A percentile compares a stretch with the other conserved stretches of the same genome.
Evolutionary conservation across 2,797 vertebrate species (phyloP).

Genomic region (Cossypha heuglini): DNA sequence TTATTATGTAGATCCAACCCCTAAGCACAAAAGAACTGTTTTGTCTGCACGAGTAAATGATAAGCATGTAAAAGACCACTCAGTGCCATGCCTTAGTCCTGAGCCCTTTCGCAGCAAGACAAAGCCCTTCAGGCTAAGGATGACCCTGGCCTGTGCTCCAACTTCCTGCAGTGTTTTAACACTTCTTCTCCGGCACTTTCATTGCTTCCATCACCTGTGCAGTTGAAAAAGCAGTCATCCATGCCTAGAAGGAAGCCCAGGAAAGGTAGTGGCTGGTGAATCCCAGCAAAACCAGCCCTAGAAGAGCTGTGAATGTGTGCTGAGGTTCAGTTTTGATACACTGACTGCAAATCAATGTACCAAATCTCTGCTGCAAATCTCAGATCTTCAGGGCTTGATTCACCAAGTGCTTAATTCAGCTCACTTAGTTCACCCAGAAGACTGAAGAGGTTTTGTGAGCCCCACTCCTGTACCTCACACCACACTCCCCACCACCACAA

Average conservation of each 20-base stretch:
- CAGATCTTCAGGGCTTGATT: not conserved
- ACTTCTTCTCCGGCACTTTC: not conserved
- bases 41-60: accelerated
- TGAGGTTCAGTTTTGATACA: not conserved
- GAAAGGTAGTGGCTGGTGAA: not conserved
- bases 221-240: not conserved
- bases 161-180: not conserved
- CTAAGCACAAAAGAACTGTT: not conserved
- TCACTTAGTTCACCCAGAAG: not conserved
- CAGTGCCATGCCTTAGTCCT: too few relatives aligned
- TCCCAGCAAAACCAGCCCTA: not conserved
- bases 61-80: not conserved
- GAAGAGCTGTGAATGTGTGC: not conserved
- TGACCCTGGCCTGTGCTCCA: accelerated
- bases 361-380: not conserved
- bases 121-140: not conserved
- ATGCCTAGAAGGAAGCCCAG: not conserved
- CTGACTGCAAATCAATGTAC: not conserved
- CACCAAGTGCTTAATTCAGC: not conserved
- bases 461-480: not conserved
- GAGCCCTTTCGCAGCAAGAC: not conserved
- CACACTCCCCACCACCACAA: not conserved
- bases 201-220: not conserved
- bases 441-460: not conserved
- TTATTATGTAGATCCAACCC: not conserved